Base-by-base conservation (phyloP, 2,888 invertebrate genomes). In the Lepidocyrtoides sp. region DNA sequence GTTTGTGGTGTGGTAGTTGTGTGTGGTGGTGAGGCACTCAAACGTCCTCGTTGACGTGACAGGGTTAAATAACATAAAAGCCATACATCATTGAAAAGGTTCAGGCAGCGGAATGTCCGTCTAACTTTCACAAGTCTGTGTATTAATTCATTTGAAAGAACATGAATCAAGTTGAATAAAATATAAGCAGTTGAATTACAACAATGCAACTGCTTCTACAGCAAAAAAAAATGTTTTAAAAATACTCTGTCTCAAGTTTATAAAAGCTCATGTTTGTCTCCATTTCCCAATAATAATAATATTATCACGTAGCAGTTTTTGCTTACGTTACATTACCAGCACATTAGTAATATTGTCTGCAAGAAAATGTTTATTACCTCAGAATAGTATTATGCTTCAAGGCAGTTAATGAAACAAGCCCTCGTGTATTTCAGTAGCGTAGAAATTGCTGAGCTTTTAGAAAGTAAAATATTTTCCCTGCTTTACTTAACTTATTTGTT, bases 31-130 rank as follows among this genome's bases (percentile, higher is more conserved):
- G 0, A 48, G 8, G 54, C n/a, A n/a, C 57, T 79, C 36, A 36
- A 57, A 79, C n/a, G 26, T 66, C 29, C 29, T 85, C 29, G 36
- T 32, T 90, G 83, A 90, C 90, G 90, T 90, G 90, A 90, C 85
- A 90, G 77, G 60, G 54, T 66, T 85, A 90, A 90, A 90, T 90
- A 90, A 85, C 66, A 60, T 36, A 36, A 2, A 36, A 20, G n/a
- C 66, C 81, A 91, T 91, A 81, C 81, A 91, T 91, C 91, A 77
- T 86, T 75, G 60, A 86, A 57, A 81, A 72, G 32, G 84, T 85
- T 60, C 23, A 81, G 75, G 72, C 81, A 85, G 86, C 86, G 82
- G 86, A 82, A 91, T 86, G 81, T 91, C 84, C 54, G 77, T 79
- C 79, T 63, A 44, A 48, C 66, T 90, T 85, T 75, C 72, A 17